Conservation (phyloP, 1,140 invertebrate genomes). For the Metopolophium dirhodum region DNA sequence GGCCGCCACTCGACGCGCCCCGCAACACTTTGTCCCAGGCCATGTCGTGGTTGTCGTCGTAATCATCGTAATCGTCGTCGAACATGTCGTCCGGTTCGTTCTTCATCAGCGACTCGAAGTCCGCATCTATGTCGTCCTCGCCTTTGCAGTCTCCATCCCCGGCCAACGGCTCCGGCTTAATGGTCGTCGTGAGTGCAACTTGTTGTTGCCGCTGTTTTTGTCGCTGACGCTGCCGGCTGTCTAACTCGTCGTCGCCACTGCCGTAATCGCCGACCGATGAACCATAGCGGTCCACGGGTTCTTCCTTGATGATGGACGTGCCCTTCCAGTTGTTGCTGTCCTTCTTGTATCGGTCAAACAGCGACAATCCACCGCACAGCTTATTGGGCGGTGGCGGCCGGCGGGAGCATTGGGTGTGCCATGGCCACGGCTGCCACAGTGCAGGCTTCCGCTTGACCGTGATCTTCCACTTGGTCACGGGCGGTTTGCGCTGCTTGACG, state of each 20-base stretch:
- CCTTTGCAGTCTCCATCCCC: not conserved
- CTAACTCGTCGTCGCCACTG: not conserved
- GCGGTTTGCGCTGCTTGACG: constrained; percentile 43
- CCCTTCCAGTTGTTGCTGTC: constrained; percentile 41
- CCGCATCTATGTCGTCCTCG: constrained; percentile 17
- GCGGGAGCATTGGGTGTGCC: not conserved
- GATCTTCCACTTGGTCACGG: constrained; percentile 50
- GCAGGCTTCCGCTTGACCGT: constrained; percentile 44
- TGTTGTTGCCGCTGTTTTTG: not conserved
- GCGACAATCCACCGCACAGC: not conserved
- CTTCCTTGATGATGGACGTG: not conserved
- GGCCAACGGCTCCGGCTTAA: not conserved
- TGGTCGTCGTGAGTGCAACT: not conserved
- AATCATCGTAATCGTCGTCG: constrained; percentile 36
- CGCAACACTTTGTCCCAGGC: constrained; percentile 34
- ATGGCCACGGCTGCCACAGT: not conserved
- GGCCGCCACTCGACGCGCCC: not conserved
- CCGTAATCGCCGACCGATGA: not conserved
- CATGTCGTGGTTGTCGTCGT: constrained; percentile 46
- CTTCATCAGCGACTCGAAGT: constrained; percentile 35
- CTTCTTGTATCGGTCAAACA: constrained; percentile 45
- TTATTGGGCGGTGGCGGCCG: constrained; percentile 33
- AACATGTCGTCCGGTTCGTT: constrained; percentile 46
- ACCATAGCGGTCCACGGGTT: not conserved
- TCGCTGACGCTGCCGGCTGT: not conserved